Percentiles rank a stretch among this genome's conserved stretches.
Conservation (phyloP, 1,140 invertebrate genomes). For the Atta cephalotes region DNA sequence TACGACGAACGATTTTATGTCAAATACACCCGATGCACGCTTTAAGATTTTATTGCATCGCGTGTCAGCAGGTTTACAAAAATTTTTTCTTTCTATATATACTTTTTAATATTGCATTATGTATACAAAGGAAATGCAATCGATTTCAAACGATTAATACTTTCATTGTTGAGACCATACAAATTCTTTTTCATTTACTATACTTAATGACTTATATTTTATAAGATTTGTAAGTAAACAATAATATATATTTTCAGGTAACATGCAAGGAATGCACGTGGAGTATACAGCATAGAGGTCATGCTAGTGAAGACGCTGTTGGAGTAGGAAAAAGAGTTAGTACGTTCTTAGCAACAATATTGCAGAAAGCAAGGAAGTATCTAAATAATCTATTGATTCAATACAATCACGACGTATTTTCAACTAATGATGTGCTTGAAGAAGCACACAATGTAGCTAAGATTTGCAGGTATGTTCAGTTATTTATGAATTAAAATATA, state of each 20-base stretch:
- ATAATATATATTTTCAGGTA: conserved; percentile 71
- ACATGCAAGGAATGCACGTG: conserved; percentile 84
- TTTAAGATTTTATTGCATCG: conserved; percentile 82
- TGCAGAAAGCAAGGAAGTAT: conserved; percentile 77
- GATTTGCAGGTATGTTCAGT: conserved; percentile 57
- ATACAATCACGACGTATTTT: conserved; percentile 72
- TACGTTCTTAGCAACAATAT: conserved; percentile 69
- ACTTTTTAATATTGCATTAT: neutral
- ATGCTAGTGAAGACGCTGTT: conserved; percentile 81
- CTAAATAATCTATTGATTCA: conserved; percentile 78
- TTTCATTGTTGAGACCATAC: neutral
- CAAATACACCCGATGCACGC: conserved; percentile 80
- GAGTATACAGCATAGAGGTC: conserved; percentile 80
- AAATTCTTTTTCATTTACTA: neutral
- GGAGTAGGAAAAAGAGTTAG: conserved; percentile 78
- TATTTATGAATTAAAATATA: conserved; percentile 2
- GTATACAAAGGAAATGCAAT: neutral
- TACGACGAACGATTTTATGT: conserved; percentile 81
- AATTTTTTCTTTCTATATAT: neutral
- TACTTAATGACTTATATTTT: neutral
- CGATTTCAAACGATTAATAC: neutral
- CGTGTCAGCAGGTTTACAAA: conserved; percentile 81
- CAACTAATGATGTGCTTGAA: conserved; percentile 31
- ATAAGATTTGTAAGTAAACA: neutral
- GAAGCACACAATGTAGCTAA: conserved; percentile 24